These are phyloP conservation scores for Exaiptasia diaphana DNA, from an alignment of 64 coral and sea anemone genomes.

Conservation along the genomic window DNA sequence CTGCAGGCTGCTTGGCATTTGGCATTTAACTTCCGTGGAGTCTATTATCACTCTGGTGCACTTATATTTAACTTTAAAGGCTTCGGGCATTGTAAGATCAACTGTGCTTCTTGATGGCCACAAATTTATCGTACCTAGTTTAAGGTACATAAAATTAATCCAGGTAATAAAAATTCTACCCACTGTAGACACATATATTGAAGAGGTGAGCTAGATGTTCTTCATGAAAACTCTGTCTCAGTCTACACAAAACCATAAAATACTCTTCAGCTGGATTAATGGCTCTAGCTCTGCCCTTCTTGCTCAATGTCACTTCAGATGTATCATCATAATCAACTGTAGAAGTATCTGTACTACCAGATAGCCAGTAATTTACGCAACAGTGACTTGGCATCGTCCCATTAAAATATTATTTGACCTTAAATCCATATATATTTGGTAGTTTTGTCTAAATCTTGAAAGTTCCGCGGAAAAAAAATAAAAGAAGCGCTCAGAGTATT, in stretches of 20 bases:
- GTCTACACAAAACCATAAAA: slow-evolving; percentile 14
- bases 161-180: slow-evolving; percentile 2
- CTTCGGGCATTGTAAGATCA: slow-evolving; percentile 1
- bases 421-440: too few species aligned
- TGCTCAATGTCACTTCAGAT: neutral
- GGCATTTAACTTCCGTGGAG: slow-evolving; percentile 9
- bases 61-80: neutral
- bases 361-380: slow-evolving; percentile 36
- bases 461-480: too few species aligned
- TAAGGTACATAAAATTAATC: slow-evolving; percentile 16
- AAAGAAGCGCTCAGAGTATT: too few species aligned
- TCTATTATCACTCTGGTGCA: slow-evolving; percentile 14
- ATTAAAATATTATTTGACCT: too few species aligned
- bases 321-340: neutral
- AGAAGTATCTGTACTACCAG: neutral
- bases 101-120: neutral
- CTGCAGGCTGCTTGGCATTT: slow-evolving; percentile 12
- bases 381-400: too few species aligned
- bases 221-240: slow-evolving; percentile 33
- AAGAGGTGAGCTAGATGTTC: slow-evolving; percentile 32
- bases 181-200: slow-evolving; percentile 11
- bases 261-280: slow-evolving; percentile 18
- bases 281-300: slow-evolving; percentile 36
- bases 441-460: too few species aligned
- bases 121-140: neutral